Evolutionary conservation across 2,888 invertebrate genomes (phyloP).

Genomic region (Spodoptera exigua): DNA sequence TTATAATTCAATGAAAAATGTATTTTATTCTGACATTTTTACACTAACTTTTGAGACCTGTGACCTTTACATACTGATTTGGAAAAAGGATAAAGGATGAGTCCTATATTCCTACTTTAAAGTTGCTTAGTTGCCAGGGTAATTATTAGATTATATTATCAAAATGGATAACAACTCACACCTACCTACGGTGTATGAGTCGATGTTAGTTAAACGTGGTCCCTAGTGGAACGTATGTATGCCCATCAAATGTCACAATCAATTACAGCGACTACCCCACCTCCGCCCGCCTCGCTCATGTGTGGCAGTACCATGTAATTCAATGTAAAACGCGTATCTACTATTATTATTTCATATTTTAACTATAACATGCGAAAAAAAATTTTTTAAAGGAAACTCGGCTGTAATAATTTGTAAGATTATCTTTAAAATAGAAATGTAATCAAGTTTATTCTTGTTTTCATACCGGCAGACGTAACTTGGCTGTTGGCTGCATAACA

Average conservation of each 20-base stretch:
- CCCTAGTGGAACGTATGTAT: conserved; percentile 77
- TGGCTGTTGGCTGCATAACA: conserved; percentile 81
- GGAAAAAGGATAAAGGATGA: neutral
- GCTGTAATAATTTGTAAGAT: conserved; percentile 37
- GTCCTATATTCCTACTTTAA: neutral
- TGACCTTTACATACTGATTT: no score
- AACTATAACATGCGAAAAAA: conserved; percentile 21
- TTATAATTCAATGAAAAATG: neutral
- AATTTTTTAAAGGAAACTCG: conserved; percentile 23
- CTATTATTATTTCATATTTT: conserved; percentile 14
- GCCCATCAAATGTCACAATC: conserved; percentile 87
- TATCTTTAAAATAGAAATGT: conserved; percentile 69
- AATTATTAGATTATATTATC: conserved; percentile 18
- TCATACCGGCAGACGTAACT: conserved; percentile 77
- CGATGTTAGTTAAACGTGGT: conserved; percentile 61
- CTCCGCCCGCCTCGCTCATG: conserved; percentile 63
- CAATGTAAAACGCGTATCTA: no score
- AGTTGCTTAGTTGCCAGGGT: neutral
- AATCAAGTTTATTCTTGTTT: conserved; percentile 82
- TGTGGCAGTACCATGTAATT: conserved; percentile 54
- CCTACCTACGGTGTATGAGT: conserved; percentile 47
- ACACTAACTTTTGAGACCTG: no score
- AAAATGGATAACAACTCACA: conserved; percentile 9
- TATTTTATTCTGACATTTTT: no score
- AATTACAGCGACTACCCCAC: conserved; percentile 76